A percentile compares a stretch with the other conserved stretches of the same genome.
These are phyloP conservation scores for Diorhabda elongata DNA, from an alignment of 1,140 invertebrate genomes.

Conservation along the genomic window DNA sequence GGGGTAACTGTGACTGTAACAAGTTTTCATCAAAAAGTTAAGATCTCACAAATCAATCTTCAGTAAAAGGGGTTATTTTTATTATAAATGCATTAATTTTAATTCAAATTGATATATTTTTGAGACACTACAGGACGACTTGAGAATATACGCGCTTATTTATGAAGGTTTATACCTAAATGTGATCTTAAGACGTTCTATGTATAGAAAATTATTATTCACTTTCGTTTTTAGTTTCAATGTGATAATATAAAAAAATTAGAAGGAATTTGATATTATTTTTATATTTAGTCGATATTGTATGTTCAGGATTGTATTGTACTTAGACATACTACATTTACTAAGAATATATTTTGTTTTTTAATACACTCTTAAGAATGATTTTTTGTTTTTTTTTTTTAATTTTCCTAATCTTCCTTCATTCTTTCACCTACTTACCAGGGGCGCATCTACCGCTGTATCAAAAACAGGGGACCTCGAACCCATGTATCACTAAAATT, in stretches of 20 bases:
- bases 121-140: too few relatives aligned
- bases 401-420: too few relatives aligned
- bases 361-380: background rate
- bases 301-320: constrained; percentile 9
- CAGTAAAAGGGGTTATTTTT: background rate
- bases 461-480: too few relatives aligned
- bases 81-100: background rate
- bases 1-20: background rate
- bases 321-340: constrained; percentile 9
- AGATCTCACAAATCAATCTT: background rate
- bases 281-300: constrained; percentile 15
- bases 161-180: too few relatives aligned
- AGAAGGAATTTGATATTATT: constrained; percentile 22
- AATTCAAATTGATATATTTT: too few relatives aligned
- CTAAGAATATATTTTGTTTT: background rate
- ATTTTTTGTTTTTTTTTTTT: background rate
- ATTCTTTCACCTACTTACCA: too few relatives aligned
- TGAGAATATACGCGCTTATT: too few relatives aligned
- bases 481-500: too few relatives aligned
- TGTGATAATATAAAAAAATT: constrained; percentile 16
- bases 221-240: constrained; percentile 19
- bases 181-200: too few relatives aligned
- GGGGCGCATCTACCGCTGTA: too few relatives aligned
- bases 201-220: background rate
- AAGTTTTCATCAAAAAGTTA: background rate